Conservation (phyloP, 2,888 invertebrate genomes). For the Eupithecia subfuscata region DNA sequence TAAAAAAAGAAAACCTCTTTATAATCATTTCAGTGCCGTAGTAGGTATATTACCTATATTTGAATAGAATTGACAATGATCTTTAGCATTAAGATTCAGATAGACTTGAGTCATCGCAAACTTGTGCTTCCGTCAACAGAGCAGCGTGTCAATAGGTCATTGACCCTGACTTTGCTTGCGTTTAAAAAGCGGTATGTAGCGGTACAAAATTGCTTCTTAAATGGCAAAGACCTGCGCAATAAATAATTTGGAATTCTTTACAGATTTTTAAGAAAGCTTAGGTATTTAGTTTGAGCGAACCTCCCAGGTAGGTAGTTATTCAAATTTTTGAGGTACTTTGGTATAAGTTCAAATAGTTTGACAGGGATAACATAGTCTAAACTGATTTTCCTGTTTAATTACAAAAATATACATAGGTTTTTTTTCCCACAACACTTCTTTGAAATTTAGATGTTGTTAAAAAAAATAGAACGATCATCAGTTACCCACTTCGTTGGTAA, state of each 20-base stretch:
- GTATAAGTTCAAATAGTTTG: background rate
- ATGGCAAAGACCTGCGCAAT: background rate
- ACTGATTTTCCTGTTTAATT: background rate
- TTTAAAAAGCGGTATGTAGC: conserved; percentile 6
- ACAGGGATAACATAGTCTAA: background rate
- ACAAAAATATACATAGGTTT: background rate
- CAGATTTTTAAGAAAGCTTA: background rate
- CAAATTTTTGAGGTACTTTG: background rate
- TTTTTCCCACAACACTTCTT: background rate
- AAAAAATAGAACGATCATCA: background rate
- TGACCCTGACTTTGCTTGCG: conserved; percentile 52
- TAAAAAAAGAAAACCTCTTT: background rate
- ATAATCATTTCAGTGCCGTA: background rate
- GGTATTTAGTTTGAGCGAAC: background rate
- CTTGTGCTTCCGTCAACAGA: conserved; percentile 65
- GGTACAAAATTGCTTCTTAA: background rate
- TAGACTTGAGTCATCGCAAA: conserved; percentile 36
- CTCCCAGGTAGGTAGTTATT: background rate
- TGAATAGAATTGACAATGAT: background rate
- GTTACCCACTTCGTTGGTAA: background rate
- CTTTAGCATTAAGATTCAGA: conserved; percentile 52
- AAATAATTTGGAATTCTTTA: background rate
- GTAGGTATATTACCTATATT: background rate
- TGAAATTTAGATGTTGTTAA: background rate
- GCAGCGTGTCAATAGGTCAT: conserved; percentile 53